Conservation (phyloP, 2,888 invertebrate genomes). For the Hyposoter dolosus region DNA sequence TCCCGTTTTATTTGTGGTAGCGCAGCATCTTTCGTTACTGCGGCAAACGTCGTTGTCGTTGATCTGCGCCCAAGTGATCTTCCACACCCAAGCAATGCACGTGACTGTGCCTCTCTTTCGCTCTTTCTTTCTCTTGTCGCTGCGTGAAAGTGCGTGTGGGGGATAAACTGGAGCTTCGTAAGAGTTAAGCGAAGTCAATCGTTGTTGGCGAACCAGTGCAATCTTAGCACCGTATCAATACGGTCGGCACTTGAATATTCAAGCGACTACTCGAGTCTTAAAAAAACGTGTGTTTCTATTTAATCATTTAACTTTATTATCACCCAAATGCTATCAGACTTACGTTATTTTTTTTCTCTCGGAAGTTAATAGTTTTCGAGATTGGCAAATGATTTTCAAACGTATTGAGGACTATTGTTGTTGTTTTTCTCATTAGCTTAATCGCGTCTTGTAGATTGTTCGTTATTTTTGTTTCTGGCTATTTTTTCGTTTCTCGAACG, state of each 20-base stretch:
- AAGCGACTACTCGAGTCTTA: background rate
- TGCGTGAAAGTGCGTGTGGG: constrained; percentile 69
- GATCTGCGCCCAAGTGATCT: constrained; percentile 36
- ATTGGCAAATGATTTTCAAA: background rate
- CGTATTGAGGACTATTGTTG: background rate
- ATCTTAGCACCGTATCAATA: constrained; percentile 65
- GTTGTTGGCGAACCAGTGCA: constrained; percentile 65
- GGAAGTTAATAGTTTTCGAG: constrained; percentile 10
- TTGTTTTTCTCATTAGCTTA: background rate
- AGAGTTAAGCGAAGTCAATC: constrained; percentile 72
- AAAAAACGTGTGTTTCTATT: constrained; percentile 6
- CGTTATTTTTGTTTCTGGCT: background rate
- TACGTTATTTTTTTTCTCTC: background rate
- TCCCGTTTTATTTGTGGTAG: constrained; percentile 22
- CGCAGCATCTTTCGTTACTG: constrained; percentile 28
- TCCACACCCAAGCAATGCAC: constrained; percentile 58
- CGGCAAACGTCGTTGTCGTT: constrained; percentile 9
- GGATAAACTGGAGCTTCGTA: constrained; percentile 72
- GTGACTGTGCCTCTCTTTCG: constrained; percentile 46
- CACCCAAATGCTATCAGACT: background rate
- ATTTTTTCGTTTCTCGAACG: background rate
- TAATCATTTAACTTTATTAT: background rate
- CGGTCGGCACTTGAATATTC: constrained; percentile 34
- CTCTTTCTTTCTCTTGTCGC: constrained; percentile 63
- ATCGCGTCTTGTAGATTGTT: background rate